These are phyloP conservation scores for Zaprionus camerounensis DNA, from an alignment of 1,140 invertebrate species.

Conservation along the genomic window DNA sequence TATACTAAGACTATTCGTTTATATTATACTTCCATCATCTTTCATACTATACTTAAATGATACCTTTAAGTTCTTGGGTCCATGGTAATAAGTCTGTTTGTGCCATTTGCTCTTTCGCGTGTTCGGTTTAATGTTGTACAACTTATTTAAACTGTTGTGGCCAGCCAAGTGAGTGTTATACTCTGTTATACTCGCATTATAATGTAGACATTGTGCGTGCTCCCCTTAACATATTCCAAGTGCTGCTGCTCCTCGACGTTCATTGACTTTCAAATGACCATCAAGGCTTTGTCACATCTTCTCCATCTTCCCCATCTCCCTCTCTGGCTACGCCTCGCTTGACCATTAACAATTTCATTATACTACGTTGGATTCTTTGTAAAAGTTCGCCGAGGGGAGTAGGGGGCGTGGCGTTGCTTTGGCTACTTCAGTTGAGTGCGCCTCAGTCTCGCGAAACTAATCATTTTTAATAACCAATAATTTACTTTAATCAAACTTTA, in stretches of 20 bases:
- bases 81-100: neutral
- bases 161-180: neutral
- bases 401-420: constrained; percentile 23
- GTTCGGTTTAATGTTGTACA: neutral
- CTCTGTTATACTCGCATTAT: constrained; percentile 19
- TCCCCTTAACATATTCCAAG: constrained; percentile 28
- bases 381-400: constrained; percentile 14
- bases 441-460: constrained; percentile 68
- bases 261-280: constrained; percentile 55
- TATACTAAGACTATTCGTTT: neutral
- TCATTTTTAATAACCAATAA: constrained; percentile 83
- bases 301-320: neutral
- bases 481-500: constrained; percentile 83
- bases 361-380: constrained; percentile 57
- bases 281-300: constrained; percentile 14
- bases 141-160: neutral
- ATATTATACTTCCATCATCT: no score
- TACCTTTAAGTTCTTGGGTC: neutral
- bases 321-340: constrained; percentile 1
- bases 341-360: constrained; percentile 78
- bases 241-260: constrained; percentile 19
- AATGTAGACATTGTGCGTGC: constrained; percentile 12
- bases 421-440: constrained; percentile 30
- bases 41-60: neutral
- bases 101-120: neutral